Conservation (phyloP, 2,888 invertebrate genomes). For the Lydus trimaculatus region DNA sequence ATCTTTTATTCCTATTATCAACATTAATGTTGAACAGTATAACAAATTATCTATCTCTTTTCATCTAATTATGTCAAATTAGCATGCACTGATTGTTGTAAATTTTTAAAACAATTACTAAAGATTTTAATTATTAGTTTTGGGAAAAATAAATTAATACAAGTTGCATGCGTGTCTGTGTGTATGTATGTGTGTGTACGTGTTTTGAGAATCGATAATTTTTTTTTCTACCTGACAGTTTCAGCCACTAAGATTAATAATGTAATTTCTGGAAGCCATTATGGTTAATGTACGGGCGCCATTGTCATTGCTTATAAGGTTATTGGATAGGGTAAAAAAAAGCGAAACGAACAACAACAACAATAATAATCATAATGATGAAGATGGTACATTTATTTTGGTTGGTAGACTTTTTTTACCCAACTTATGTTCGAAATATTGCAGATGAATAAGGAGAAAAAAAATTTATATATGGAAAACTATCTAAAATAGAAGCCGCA, state of each 20-base stretch:
- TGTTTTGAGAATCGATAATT: conserved; percentile 43
- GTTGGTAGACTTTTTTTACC: neutral
- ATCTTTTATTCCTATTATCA: neutral
- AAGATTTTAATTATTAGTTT: too few relatives aligned
- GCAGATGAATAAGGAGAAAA: neutral
- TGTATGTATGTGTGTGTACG: neutral
- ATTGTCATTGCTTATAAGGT: conserved; percentile 48
- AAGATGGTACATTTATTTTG: neutral
- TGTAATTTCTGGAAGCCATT: conserved; percentile 57
- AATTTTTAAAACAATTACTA: too few relatives aligned
- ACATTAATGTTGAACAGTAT: neutral
- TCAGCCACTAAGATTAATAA: conserved; percentile 56
- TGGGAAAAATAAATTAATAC: too few relatives aligned
- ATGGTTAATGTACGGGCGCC: conserved; percentile 51
- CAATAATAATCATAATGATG: neutral
- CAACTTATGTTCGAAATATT: neutral
- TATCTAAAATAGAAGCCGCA: neutral
- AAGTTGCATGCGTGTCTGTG: conserved; percentile 23
- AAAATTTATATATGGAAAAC: neutral
- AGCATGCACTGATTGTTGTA: too few relatives aligned
- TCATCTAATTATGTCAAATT: neutral
- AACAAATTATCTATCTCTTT: neutral
- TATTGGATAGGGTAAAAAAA: conserved; percentile 18
- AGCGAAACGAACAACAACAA: neutral
- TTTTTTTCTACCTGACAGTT: conserved; percentile 54